These are phyloP conservation scores for Protonemura montana DNA, from an alignment of 2,888 invertebrate genomes.

Conservation along the genomic window DNA sequence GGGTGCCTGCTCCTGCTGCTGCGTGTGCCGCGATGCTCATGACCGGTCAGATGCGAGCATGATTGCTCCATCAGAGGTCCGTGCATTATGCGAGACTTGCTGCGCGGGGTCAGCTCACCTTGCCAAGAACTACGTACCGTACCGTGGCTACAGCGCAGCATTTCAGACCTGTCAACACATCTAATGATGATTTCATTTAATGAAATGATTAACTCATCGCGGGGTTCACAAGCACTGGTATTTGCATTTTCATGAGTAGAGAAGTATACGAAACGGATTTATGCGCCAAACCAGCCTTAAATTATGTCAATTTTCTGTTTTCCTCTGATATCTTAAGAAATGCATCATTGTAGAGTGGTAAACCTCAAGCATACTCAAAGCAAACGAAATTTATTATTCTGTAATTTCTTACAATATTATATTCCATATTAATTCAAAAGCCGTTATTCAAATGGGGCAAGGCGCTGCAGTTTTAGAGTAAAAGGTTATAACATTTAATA, in stretches of 20 bases:
- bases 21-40: not conserved
- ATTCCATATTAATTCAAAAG: not conserved
- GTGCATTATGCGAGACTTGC: slow-evolving; percentile 21
- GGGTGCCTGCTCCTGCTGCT: not conserved
- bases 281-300: not conserved
- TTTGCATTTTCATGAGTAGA: not conserved
- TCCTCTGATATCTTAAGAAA: not conserved
- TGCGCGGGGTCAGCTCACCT: slow-evolving; percentile 27
- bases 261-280: not conserved
- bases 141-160: slow-evolving; percentile 22
- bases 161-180: slow-evolving; percentile 36
- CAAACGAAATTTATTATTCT: not conserved
- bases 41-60: not conserved
- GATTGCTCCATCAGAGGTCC: slow-evolving; percentile 17
- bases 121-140: not conserved
- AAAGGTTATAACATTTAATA: not conserved
- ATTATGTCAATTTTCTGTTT: not conserved
- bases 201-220: slow-evolving; percentile 2
- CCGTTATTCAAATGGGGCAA: not conserved
- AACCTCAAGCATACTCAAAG: not conserved
- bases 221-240: not conserved
- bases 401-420: not conserved
- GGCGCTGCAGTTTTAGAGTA: not conserved
- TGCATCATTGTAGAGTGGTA: not conserved
- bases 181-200: slow-evolving; percentile 41